Conservation (phyloP, 2,113 vertebrate genomes). For the Antigone vipio region DNA sequence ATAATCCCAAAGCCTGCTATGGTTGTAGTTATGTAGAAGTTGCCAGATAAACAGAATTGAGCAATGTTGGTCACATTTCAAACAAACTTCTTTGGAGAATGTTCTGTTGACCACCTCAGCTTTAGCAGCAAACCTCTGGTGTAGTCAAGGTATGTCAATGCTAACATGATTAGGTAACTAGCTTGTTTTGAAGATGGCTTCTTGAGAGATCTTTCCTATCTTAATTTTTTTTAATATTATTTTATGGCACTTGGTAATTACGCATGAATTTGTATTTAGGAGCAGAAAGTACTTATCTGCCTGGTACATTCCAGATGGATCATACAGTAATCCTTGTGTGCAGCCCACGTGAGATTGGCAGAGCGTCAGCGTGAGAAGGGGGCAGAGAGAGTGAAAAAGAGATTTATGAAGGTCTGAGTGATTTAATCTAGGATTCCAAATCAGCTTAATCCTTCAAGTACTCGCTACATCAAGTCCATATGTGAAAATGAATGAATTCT, state of each 20-base stretch:
- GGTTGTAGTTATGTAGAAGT: neutral
- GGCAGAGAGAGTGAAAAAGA: constrained; percentile 51
- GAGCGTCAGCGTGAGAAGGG: constrained; percentile 59
- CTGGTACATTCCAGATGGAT: constrained; percentile 61
- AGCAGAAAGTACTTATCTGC: constrained; percentile 53
- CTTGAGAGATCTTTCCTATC: neutral
- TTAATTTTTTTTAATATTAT: neutral
- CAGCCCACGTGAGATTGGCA: constrained; percentile 62
- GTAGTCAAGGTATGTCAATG: neutral
- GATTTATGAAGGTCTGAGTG: constrained; percentile 67
- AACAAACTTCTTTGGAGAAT: neutral
- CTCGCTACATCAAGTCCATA: constrained; percentile 27
- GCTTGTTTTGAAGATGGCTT: neutral
- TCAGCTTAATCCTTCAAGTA: constrained; percentile 63
- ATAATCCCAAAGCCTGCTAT: neutral
- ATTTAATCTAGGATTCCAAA: constrained; percentile 70
- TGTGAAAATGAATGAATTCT: constrained; percentile 60
- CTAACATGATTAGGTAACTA: neutral
- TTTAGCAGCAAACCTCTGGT: neutral
- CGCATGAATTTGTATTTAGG: constrained; percentile 33
- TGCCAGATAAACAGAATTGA: neutral
- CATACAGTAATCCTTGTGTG: constrained; percentile 71
- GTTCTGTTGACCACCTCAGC: neutral
- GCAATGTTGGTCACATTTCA: neutral
- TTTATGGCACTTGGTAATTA: neutral